Evolutionary conservation across 2,888 invertebrate genomes (phyloP).

Genomic region (Dioctria linearis): DNA sequence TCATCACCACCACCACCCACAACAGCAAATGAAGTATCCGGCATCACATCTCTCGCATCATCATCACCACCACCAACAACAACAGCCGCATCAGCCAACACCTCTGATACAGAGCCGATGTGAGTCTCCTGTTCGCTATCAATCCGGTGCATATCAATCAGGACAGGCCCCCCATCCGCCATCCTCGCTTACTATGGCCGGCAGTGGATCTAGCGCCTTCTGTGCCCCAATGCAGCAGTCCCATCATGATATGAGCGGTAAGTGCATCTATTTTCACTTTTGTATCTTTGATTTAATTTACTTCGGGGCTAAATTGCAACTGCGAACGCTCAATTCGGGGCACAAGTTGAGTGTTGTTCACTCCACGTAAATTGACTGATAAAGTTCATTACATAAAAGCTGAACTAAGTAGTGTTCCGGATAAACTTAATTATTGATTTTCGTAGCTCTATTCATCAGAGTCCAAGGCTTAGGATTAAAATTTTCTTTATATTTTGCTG

Average conservation of each 20-base stretch:
- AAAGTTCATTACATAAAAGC: too few relatives aligned
- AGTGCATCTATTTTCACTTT: constrained; percentile 54
- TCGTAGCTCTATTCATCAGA: too few relatives aligned
- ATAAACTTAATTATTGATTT: too few relatives aligned
- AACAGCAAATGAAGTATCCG: background rate
- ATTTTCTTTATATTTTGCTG: too few relatives aligned
- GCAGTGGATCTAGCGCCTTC: constrained; percentile 69
- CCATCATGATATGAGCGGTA: constrained; percentile 63
- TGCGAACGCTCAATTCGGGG: background rate
- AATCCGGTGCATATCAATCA: constrained; percentile 54
- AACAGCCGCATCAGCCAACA: constrained; percentile 58
- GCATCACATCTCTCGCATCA: constrained; percentile 58
- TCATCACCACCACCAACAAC: constrained; percentile 61
- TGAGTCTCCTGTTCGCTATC: constrained; percentile 56
- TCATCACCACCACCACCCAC: constrained; percentile 59
- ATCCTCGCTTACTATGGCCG: constrained; percentile 62
- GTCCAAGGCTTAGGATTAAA: too few relatives aligned
- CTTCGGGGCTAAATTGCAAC: background rate
- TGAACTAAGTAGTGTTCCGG: too few relatives aligned
- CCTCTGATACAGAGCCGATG: constrained; percentile 51
- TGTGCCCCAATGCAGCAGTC: constrained; percentile 67
- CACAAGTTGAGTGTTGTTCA: background rate
- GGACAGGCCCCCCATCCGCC: constrained; percentile 62
- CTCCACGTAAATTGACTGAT: too few relatives aligned
- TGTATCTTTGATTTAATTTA: constrained; percentile 26